Evolutionary conservation across 2,113 vertebrate genomes (phyloP).

Genomic region (Brachypodius melanocephalos): DNA sequence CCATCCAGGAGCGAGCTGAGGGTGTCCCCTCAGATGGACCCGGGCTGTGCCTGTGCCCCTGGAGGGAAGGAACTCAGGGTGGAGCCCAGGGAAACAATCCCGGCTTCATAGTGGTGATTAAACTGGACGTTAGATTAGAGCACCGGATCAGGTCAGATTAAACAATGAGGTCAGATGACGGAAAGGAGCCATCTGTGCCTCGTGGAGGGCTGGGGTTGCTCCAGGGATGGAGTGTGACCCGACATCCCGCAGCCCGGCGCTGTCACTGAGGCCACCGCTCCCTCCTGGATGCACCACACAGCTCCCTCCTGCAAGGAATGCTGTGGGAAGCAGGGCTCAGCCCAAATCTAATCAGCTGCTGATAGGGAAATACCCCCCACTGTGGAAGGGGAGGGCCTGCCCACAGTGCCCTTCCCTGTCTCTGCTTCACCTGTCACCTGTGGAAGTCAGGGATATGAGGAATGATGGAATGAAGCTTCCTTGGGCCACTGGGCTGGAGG

Average conservation of each 20-base stretch:
- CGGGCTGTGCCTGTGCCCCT: accelerated
- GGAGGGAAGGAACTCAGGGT: slow-evolving; percentile 13
- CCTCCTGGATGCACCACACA: not conserved
- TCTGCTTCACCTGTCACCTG: not conserved
- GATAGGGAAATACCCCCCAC: slow-evolving; percentile 1
- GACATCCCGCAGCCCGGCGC: not conserved
- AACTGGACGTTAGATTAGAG: slow-evolving; percentile 7
- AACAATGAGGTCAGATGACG: slow-evolving; percentile 44
- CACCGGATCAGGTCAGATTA: slow-evolving; percentile 50
- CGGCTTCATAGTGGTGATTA: not conserved
- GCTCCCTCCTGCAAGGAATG: not conserved
- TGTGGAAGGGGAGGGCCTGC: not conserved
- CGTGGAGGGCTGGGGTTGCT: not conserved
- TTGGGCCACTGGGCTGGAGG: not conserved
- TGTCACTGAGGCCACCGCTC: not conserved
- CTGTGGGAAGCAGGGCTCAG: slow-evolving; percentile 24
- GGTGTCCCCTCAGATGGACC: not conserved
- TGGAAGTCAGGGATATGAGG: not conserved
- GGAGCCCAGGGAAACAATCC: slow-evolving; percentile 18
- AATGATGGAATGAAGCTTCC: not conserved
- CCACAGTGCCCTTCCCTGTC: not conserved
- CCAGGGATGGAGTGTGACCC: not conserved
- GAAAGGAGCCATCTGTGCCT: slow-evolving; percentile 52
- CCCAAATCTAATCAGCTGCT: slow-evolving; percentile 41
- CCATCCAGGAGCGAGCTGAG: not conserved